A percentile compares a stretch with the other conserved stretches of the same genome.
Evolutionary conservation across 2,113 vertebrate genomes (phyloP).

Genomic region (Menidia beryllina): DNA sequence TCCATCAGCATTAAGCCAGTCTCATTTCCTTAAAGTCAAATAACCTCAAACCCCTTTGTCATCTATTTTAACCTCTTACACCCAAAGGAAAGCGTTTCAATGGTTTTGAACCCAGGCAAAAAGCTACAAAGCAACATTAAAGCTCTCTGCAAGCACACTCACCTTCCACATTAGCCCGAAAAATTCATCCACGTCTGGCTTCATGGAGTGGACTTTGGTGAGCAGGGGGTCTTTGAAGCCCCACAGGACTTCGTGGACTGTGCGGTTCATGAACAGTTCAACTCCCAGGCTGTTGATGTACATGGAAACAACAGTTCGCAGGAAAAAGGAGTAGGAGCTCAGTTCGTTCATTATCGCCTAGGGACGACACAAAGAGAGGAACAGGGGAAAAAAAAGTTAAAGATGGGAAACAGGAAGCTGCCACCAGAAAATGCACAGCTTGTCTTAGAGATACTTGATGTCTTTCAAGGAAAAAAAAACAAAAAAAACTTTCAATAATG

Average conservation of each 20-base stretch:
- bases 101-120: not conserved
- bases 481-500: too few species aligned
- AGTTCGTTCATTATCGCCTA: conserved; percentile 89
- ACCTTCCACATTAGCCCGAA: conserved; percentile 96
- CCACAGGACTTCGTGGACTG: conserved; percentile 91
- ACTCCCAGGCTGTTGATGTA: conserved; percentile 72
- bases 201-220: conserved; percentile 80
- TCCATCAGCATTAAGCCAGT: conserved; percentile 43
- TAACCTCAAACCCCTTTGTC: conserved; percentile 8
- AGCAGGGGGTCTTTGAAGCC: conserved; percentile 93
- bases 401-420: not conserved
- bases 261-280: conserved; percentile 85
- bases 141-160: conserved; percentile 15
- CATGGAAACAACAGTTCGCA: conserved; percentile 70
- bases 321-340: conserved; percentile 74
- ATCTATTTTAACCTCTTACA: not conserved
- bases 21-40: conserved; percentile 37
- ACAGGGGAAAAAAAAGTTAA: conserved; percentile 1
- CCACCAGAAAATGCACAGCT: too few species aligned
- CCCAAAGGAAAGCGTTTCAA: too few species aligned
- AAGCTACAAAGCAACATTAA: not conserved
- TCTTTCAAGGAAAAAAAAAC: too few species aligned
- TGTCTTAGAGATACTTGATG: too few species aligned
- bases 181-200: conserved; percentile 80
- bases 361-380: not conserved